Conservation (phyloP, 2,888 invertebrate genomes). For the Psylliodes chrysocephalus region DNA sequence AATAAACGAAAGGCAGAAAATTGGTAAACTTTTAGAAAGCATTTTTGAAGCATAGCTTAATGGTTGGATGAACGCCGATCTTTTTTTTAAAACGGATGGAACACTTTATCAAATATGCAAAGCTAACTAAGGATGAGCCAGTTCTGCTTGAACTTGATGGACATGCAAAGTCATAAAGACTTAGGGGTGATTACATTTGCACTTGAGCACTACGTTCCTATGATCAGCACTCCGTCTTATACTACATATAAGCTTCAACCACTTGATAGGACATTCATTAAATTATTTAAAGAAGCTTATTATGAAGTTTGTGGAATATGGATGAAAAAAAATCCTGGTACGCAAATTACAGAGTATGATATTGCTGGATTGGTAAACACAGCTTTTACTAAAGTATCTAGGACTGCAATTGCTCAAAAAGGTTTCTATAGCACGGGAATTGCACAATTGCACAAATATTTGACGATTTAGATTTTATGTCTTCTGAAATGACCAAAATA, state of each 20-base stretch:
- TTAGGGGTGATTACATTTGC: neutral
- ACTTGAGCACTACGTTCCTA: neutral
- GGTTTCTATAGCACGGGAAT: neutral
- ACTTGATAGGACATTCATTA: neutral
- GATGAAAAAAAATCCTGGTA: neutral
- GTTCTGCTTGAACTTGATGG: neutral
- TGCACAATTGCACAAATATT: neutral
- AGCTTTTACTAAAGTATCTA: too few relatives aligned
- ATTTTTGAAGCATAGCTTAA: too few relatives aligned
- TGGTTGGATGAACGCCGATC: too few relatives aligned
- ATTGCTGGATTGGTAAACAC: too few relatives aligned
- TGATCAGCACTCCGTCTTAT: neutral
- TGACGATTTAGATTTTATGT: too few relatives aligned
- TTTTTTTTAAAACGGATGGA: neutral
- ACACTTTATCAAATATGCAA: neutral
- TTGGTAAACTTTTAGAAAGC: neutral
- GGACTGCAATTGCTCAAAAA: neutral
- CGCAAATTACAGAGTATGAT: neutral
- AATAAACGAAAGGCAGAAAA: neutral
- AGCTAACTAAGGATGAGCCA: too few relatives aligned
- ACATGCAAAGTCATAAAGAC: neutral
- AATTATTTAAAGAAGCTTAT: too few relatives aligned
- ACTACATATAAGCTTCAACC: neutral
- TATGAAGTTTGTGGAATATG: neutral
- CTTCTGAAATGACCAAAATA: neutral